A percentile compares a stretch with the other conserved stretches of the same genome.
Conservation (phyloP, 2,888 invertebrate genomes). For the Keiferia lycopersicella region DNA sequence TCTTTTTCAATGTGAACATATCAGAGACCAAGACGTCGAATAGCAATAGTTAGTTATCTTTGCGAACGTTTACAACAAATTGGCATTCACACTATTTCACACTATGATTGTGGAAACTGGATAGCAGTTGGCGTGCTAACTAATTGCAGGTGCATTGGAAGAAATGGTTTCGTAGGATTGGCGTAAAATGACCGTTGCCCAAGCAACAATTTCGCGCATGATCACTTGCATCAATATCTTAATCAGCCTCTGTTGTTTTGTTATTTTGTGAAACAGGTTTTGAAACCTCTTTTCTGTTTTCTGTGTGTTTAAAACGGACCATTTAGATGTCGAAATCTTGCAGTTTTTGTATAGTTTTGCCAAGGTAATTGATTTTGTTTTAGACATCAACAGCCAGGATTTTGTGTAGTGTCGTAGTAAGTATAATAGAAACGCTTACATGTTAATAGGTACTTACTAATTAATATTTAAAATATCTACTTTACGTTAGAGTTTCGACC, state of each 20-base stretch:
- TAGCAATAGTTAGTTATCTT: too few species aligned
- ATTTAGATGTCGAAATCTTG: not conserved
- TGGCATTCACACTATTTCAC: not conserved
- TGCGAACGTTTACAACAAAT: too few species aligned
- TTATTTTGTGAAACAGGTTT: conserved; percentile 26
- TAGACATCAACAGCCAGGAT: not conserved
- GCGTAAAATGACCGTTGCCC: conserved; percentile 32
- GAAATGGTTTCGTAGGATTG: conserved; percentile 33
- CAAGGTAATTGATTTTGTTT: not conserved
- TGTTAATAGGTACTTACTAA: not conserved
- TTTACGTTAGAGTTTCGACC: not conserved
- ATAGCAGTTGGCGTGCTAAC: conserved; percentile 14
- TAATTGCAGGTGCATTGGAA: conserved; percentile 32
- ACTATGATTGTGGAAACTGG: not conserved
- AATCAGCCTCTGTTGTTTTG: conserved; percentile 18
- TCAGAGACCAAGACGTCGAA: not conserved
- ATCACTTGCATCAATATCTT: conserved; percentile 35
- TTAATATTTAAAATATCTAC: not conserved
- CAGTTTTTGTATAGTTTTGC: not conserved
- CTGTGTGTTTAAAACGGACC: too few species aligned
- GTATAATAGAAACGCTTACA: too few species aligned
- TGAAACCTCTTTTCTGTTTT: too few species aligned
- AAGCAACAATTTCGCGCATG: conserved; percentile 37
- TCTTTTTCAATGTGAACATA: not conserved
- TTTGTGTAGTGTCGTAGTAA: not conserved